phyloP scores from a whole-genome alignment of 2,113 vertebrate species.

The Meles meles region DNA sequence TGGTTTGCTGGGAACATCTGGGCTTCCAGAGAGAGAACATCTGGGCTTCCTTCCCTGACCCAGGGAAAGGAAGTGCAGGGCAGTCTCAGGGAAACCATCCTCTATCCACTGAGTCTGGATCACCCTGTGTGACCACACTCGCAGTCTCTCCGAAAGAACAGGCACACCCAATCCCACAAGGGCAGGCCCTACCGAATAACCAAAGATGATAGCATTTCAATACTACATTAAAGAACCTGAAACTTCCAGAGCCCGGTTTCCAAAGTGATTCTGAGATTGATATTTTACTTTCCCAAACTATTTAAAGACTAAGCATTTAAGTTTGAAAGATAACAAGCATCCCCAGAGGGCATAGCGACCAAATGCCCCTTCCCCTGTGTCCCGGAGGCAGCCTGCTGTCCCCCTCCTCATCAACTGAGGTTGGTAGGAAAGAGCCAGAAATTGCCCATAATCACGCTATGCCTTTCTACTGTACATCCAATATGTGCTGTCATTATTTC shows the following conservation, averaged over 20 bases:
- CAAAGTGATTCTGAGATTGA: constrained; percentile 13
- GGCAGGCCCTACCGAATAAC: not conserved
- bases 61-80: not conserved
- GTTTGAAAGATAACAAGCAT: not conserved
- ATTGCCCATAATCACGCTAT: constrained; percentile 65
- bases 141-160: not conserved
- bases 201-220: constrained; percentile 19
- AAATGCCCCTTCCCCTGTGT: not conserved
- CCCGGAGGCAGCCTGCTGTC: not conserved
- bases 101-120: fast-evolving
- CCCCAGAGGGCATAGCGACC: not conserved
- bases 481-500: constrained; percentile 73
- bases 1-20: not conserved
- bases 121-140: not conserved
- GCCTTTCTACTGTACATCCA: constrained; percentile 68
- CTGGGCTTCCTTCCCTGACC: no score
- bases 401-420: constrained; percentile 21
- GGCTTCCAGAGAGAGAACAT: not conserved
- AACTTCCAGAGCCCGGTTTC: constrained; percentile 11
- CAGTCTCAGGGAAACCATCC: not conserved
- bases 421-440: constrained; percentile 57
- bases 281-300: constrained; percentile 55
- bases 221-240: not conserved
- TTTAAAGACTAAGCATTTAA: constrained; percentile 41
- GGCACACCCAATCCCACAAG: not conserved